Percentiles rank a stretch among this genome's conserved stretches.
Evolutionary conservation across 2,888 invertebrate genomes (phyloP).

Genomic region (Plebejus anna): DNA sequence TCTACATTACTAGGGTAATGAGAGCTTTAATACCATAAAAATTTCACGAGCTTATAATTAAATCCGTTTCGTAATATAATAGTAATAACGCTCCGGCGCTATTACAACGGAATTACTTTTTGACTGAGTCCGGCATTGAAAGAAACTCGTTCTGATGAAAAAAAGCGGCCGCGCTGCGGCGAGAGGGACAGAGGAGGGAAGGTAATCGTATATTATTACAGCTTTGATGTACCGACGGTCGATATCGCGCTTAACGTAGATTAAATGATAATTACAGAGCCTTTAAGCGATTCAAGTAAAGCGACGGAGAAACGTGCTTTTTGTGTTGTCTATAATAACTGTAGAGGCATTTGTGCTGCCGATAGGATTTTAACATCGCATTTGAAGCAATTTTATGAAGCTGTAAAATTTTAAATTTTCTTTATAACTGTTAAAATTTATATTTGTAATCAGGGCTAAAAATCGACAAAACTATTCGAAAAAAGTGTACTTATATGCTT

Average conservation of each 20-base stretch:
- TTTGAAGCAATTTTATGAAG: neutral
- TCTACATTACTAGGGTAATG: neutral
- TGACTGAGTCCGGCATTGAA: slow-evolving; percentile 60
- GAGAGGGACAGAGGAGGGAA: slow-evolving; percentile 56
- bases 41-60: slow-evolving; percentile 44
- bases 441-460: too few species aligned
- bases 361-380: neutral
- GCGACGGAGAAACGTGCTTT: slow-evolving; percentile 29
- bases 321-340: slow-evolving; percentile 10
- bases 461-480: too few species aligned
- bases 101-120: slow-evolving; percentile 68
- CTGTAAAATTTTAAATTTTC: neutral
- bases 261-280: slow-evolving; percentile 42
- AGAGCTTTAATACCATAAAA: slow-evolving; percentile 30
- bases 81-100: slow-evolving; percentile 68
- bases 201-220: slow-evolving; percentile 70
- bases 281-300: slow-evolving; percentile 33
- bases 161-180: slow-evolving; percentile 60
- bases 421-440: neutral
- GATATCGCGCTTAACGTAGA: slow-evolving; percentile 45
- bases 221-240: slow-evolving; percentile 66
- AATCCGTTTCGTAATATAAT: slow-evolving; percentile 56
- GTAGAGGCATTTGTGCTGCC: neutral
- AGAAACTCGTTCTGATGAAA: slow-evolving; percentile 68
- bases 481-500: too few species aligned